A percentile compares a stretch with the other conserved stretches of the same genome.
Conservation (phyloP, 37 sponge, comb jelly and placozoan genomes). For the Beroe ovata region DNA sequence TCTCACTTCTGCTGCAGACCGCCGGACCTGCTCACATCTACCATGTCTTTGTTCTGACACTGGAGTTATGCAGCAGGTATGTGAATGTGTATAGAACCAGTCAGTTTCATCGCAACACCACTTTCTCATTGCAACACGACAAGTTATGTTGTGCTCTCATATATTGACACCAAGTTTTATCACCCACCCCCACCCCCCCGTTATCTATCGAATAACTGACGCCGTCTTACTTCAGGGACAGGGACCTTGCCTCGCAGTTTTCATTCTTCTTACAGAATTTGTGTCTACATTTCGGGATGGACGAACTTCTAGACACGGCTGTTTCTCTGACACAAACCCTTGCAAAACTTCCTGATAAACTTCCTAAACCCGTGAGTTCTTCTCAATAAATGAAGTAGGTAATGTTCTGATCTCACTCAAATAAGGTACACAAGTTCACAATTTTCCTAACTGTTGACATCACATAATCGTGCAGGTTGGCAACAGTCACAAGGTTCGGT, state of each 20-base stretch:
- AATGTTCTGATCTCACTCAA: no score
- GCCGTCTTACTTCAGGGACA: constrained; percentile 55
- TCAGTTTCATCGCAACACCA: no score
- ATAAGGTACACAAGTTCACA: no score
- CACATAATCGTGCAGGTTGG: no score
- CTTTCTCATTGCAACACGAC: no score
- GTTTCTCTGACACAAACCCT: background rate
- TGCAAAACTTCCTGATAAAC: constrained; percentile 51
- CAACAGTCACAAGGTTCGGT: constrained; percentile 18
- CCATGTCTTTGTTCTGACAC: constrained; percentile 19
- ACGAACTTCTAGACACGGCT: constrained; percentile 14
- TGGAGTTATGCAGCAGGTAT: constrained; percentile 47
- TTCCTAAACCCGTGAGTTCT: constrained; percentile 6
- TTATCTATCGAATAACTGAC: no score
- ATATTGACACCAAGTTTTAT: no score
- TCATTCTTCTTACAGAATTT: constrained; percentile 38
- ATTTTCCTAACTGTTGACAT: no score
- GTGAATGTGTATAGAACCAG: no score
- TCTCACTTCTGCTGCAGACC: constrained; percentile 77
- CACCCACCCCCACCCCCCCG: no score
- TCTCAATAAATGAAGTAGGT: background rate
- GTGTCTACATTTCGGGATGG: background rate
- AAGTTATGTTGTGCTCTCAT: no score
- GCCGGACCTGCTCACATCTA: constrained; percentile 69
- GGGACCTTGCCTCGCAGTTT: constrained; percentile 45